Percentiles rank a stretch among this genome's conserved stretches.
Evolutionary conservation across 2,113 vertebrate species (phyloP).

Genomic region (Scatophagus argus): DNA sequence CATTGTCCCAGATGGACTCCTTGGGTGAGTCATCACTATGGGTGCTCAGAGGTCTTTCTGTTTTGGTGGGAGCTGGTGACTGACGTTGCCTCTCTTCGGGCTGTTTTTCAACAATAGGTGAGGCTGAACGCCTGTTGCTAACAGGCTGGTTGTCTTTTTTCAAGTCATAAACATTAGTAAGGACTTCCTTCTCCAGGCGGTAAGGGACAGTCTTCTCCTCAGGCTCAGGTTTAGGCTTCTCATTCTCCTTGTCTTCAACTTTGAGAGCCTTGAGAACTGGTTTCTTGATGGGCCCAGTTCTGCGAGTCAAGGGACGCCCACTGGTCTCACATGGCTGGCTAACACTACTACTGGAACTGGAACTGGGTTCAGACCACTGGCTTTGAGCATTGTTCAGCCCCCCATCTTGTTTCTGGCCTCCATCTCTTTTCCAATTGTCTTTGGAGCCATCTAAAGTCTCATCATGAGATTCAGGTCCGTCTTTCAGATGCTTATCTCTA

Average conservation of each 20-base stretch:
- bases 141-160: slow-evolving; percentile 84
- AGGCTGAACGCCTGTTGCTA: slow-evolving; percentile 75
- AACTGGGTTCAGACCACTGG: slow-evolving; percentile 87
- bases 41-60: slow-evolving; percentile 77
- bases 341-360: slow-evolving; percentile 74
- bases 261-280: slow-evolving; percentile 98
- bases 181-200: slow-evolving; percentile 86
- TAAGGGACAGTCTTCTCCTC: slow-evolving; percentile 85
- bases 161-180: slow-evolving; percentile 81
- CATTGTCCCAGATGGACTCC: slow-evolving; percentile 85
- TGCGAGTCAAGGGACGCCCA: slow-evolving; percentile 84
- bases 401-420: slow-evolving; percentile 79
- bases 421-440: slow-evolving; percentile 92
- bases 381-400: slow-evolving; percentile 67
- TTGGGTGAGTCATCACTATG: slow-evolving; percentile 84
- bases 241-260: slow-evolving; percentile 97
- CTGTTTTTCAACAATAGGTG: slow-evolving; percentile 81
- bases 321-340: slow-evolving; percentile 87
- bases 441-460: slow-evolving; percentile 80
- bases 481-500: slow-evolving; percentile 83
- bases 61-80: slow-evolving; percentile 73
- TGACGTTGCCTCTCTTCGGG: slow-evolving; percentile 80
- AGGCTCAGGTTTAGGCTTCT: slow-evolving; percentile 90
- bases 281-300: slow-evolving; percentile 97
- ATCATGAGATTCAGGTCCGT: slow-evolving; percentile 73